Evolutionary conservation across 2,113 vertebrate genomes (phyloP).

Genomic region (Austrofundulus limnaeus): DNA sequence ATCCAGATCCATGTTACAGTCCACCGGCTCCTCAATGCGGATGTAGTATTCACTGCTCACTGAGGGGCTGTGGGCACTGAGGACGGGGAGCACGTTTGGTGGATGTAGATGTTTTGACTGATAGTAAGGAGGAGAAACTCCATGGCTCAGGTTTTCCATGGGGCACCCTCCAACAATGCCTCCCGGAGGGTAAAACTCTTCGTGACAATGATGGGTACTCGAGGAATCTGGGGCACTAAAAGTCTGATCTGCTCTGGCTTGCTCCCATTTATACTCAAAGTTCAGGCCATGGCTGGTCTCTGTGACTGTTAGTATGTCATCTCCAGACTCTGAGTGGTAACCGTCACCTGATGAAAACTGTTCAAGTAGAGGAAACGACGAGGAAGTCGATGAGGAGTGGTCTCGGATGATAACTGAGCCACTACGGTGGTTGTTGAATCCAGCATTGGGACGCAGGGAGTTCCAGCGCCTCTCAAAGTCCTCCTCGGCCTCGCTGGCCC

Average conservation of each 20-base stretch:
- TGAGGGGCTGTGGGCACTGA: slow-evolving; percentile 91
- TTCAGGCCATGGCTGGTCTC: slow-evolving; percentile 95
- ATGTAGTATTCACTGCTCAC: slow-evolving; percentile 92
- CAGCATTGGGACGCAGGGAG: slow-evolving; percentile 85
- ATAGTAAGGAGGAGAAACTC: slow-evolving; percentile 85
- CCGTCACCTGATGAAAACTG: slow-evolving; percentile 84
- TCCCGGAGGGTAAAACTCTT: slow-evolving; percentile 83
- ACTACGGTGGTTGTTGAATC: slow-evolving; percentile 46
- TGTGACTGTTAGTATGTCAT: slow-evolving; percentile 94
- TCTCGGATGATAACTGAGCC: slow-evolving; percentile 62
- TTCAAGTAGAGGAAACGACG: slow-evolving; percentile 90
- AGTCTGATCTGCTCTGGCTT: slow-evolving; percentile 79
- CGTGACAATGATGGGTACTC: slow-evolving; percentile 78
- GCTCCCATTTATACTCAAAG: slow-evolving; percentile 98
- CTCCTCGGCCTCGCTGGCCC: slow-evolving; percentile 88
- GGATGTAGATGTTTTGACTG: slow-evolving; percentile 80
- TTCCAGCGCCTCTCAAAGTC: slow-evolving; percentile 96
- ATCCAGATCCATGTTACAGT: slow-evolving; percentile 81
- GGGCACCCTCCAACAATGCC: slow-evolving; percentile 75
- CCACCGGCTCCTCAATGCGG: slow-evolving; percentile 88
- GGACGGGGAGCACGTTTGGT: slow-evolving; percentile 86
- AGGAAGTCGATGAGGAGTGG: slow-evolving; percentile 44
- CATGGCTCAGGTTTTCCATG: slow-evolving; percentile 75
- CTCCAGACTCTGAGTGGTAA: slow-evolving; percentile 86
- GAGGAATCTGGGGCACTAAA: slow-evolving; percentile 64